Evolutionary conservation across 2,113 vertebrate genomes (phyloP).

Genomic region (Dipodomys stephensi): DNA sequence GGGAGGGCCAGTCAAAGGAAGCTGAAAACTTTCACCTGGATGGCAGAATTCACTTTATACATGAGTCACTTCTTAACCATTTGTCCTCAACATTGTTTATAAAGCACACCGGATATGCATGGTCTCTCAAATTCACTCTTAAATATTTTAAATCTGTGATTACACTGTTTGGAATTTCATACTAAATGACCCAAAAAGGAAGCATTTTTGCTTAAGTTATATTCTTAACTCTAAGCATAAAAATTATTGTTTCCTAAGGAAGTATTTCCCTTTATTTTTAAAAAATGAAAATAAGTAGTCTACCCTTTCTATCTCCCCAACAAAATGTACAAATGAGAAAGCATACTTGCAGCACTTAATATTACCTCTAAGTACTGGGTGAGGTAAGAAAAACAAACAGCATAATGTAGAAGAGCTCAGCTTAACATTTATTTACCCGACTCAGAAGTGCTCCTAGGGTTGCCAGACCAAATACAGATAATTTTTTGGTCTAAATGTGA

Average conservation of each 20-base stretch:
- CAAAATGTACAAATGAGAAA: background rate
- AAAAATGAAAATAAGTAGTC: conserved; percentile 32
- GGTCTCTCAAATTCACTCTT: background rate
- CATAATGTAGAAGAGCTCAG: background rate
- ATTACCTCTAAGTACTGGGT: background rate
- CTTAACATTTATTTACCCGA: background rate
- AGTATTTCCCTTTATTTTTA: background rate
- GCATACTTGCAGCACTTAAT: background rate
- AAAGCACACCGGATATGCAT: background rate
- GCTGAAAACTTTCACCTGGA: background rate
- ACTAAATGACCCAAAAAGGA: conserved; percentile 1
- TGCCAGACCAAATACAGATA: background rate
- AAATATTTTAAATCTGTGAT: background rate
- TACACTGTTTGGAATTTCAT: conserved; percentile 14
- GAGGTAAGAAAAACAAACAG: background rate
- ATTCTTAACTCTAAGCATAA: background rate
- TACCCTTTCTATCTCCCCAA: background rate
- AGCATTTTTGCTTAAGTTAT: background rate
- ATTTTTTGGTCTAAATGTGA: conserved; percentile 11
- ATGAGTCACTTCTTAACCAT: background rate
- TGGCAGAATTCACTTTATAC: background rate
- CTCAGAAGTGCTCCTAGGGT: background rate
- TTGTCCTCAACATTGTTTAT: background rate
- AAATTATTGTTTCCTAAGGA: background rate
- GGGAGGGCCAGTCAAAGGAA: background rate